phyloP scores from a whole-genome alignment of 2,113 vertebrate species.

The Herpetotheres cachinnans region DNA sequence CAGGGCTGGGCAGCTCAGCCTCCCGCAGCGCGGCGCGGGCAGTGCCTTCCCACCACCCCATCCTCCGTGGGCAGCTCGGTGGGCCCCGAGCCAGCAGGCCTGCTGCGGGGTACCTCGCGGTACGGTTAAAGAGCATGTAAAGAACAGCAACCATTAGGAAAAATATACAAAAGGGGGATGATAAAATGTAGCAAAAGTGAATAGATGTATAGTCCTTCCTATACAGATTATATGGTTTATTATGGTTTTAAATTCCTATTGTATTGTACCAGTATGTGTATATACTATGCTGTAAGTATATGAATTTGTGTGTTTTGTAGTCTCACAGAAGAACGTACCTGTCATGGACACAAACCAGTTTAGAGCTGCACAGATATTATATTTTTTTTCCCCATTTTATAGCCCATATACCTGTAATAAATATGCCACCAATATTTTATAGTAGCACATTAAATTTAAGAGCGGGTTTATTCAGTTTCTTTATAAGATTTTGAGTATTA shows the following conservation, averaged over 20 bases:
- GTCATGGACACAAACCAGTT: not conserved
- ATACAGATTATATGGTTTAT: not conserved
- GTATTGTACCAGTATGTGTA: not conserved
- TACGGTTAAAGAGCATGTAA: not conserved
- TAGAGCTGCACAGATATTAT: not conserved
- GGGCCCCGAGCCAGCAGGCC: fast-evolving
- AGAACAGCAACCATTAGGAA: not conserved
- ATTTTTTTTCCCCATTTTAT: not conserved
- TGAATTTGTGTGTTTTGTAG: not conserved
- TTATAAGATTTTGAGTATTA: not conserved
- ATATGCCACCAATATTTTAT: not conserved
- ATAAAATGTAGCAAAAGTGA: not conserved
- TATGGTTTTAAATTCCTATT: not conserved
- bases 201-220: not conserved
- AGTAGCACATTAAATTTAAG: not conserved
- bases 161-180: not conserved
- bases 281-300: not conserved
- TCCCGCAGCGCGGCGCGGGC: not conserved
- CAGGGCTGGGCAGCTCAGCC: not conserved
- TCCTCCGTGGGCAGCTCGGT: fast-evolving
- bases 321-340: not conserved
- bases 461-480: not conserved
- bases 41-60: not conserved
- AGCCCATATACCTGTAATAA: not conserved
- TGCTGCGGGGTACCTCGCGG: not conserved